Evolutionary conservation across 92 coral and sea anemone species (phyloP).

Genomic region (Phymanthus crucifer): DNA sequence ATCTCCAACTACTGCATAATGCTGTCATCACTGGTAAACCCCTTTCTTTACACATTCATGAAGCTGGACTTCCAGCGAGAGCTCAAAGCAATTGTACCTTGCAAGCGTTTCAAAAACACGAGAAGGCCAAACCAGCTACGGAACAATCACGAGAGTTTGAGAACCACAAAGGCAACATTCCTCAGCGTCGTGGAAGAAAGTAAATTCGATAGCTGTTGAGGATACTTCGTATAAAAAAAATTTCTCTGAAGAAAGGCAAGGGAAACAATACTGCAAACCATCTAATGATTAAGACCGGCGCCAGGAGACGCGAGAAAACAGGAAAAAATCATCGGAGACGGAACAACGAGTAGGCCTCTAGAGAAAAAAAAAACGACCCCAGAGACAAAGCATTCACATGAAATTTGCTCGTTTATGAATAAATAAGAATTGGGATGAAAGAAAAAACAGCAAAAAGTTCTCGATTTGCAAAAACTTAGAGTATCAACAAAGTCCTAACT

Average conservation of each 20-base stretch:
- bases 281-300: not conserved
- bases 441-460: not conserved
- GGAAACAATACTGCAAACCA: not conserved
- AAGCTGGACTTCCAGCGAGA: conserved; percentile 59
- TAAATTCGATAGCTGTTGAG: conserved; percentile 14
- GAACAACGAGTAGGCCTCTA: not conserved
- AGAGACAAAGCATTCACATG: not conserved
- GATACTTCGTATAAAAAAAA: not conserved
- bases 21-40: conserved; percentile 60
- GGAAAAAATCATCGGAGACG: not conserved
- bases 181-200: conserved; percentile 23
- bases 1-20: conserved; percentile 51
- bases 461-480: not conserved
- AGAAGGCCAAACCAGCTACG: not conserved
- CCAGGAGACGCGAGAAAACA: not conserved
- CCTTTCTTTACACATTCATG: conserved; percentile 63
- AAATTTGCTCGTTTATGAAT: not conserved
- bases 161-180: conserved; percentile 28
- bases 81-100: conserved; percentile 30
- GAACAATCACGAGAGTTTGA: conserved; percentile 11
- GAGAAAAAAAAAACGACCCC: not conserved
- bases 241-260: not conserved
- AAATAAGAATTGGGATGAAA: not conserved
- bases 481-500: not conserved
- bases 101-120: conserved; percentile 24